Base-by-base conservation (phyloP, 2,113 vertebrate species). In the Hemibates koningsi region DNA sequence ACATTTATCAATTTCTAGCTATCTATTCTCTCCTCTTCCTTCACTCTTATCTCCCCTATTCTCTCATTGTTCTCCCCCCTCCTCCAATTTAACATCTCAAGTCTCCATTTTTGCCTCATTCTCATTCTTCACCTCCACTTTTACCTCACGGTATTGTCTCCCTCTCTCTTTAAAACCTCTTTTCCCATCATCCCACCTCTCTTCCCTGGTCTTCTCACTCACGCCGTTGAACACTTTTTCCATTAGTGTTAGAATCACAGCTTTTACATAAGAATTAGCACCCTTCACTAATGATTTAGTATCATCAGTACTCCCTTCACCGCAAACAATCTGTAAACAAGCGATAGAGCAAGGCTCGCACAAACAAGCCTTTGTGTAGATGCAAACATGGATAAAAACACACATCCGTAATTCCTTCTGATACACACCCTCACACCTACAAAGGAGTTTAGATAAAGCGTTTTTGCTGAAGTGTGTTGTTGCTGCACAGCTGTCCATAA, bases 201-300 rank as follows among this genome's bases (percentile, higher is more conserved):
- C 29, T 86, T 36, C 19, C 34, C 32, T 6, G 27, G 34, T 81
- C 50, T 80, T 36, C n/a, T 80, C n/a, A 24, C 34, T 71, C 52
- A 66, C 7, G 41, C 36, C 68, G 6, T 24, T 80, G 32, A 89
- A 50, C 80, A 78, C 57, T 61, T 6, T 73, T 84, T 87, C 83
- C 85, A 89, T 87, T 84, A 81, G 54, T 56, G 45, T 86, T 79
- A 41, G 38, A 83, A 90, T 92, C 76, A 80, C 50, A 82, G 85
- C 83, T 88, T 90, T 88, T 57, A 86, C 82, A 82, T 43, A 79
- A 86, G 82, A 90, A 90, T 91, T 88, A 84, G 81, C 56, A 34
- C 29, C 85, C 9, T 83, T 91, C 83, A 84, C 86, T 88, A 87
- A 90, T 76, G 76, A 87, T 92, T 90, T 87, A 83, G 53, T 36